phyloP scores from a whole-genome alignment of 92 coral and sea anemone genomes.

The Pocillopora grandis region DNA sequence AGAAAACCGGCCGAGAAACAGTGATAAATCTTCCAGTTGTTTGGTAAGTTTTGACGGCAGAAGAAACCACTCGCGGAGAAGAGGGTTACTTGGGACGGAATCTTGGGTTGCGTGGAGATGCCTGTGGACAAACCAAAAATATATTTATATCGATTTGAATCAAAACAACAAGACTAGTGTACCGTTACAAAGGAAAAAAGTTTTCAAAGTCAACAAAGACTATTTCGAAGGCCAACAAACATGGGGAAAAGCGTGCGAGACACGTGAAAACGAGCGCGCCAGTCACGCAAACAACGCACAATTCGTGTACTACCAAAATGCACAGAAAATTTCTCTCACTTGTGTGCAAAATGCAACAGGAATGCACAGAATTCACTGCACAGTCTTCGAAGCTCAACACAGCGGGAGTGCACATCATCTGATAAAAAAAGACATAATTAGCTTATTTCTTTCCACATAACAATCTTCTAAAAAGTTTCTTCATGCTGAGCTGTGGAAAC shows the following conservation, averaged over 20 bases:
- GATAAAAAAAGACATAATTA: neutral
- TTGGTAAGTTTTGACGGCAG: constrained; percentile 59
- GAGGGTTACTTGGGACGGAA: constrained; percentile 25
- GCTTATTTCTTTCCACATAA: too few species aligned
- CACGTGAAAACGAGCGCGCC: too few species aligned
- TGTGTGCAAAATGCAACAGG: constrained; percentile 62
- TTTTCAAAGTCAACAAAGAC: too few species aligned
- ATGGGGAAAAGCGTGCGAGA: too few species aligned
- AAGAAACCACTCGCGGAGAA: constrained; percentile 40
- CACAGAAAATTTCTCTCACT: constrained; percentile 44
- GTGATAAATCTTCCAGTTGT: constrained; percentile 69
- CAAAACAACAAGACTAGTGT: neutral
- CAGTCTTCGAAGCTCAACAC: constrained; percentile 69
- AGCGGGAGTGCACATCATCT: constrained; percentile 70
- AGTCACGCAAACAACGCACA: neutral
- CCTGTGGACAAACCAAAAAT: constrained; percentile 10
- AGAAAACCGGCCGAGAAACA: constrained; percentile 74
- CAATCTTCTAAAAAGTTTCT: too few species aligned
- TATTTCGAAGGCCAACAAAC: too few species aligned
- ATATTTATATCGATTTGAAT: neutral
- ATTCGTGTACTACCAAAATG: neutral
- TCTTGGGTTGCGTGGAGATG: constrained; percentile 31
- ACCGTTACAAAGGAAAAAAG: too few species aligned
- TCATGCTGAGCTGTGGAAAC: too few species aligned
- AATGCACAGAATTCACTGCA: constrained; percentile 78